Percentiles rank a stretch among this genome's conserved stretches.
Evolutionary conservation across 2,797 vertebrate species (phyloP).

Genomic region (Hybognathus amarus): DNA sequence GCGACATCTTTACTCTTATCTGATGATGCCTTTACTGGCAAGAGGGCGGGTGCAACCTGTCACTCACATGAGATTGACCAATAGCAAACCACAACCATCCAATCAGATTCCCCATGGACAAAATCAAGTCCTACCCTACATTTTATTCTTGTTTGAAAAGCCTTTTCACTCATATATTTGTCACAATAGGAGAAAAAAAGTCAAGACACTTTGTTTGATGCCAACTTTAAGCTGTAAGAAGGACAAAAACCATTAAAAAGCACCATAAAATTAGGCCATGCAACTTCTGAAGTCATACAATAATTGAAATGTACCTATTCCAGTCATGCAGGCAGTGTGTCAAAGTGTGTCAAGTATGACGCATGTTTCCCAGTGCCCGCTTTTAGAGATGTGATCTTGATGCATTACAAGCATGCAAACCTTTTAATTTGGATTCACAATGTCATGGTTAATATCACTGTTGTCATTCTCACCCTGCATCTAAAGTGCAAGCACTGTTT

Average conservation of each 20-base stretch:
- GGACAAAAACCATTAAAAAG: background rate
- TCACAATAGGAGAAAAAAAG: background rate
- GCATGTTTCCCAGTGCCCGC: background rate
- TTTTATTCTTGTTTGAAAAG: no score
- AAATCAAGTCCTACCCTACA: no score
- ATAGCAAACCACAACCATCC: no score
- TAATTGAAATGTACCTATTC: background rate
- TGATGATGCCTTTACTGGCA: no score
- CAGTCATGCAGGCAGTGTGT: background rate
- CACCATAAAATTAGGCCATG: background rate
- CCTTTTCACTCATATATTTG: background rate
- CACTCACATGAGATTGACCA: no score
- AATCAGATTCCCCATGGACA: no score
- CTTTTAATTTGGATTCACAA: conserved; percentile 14
- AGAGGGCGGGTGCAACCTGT: no score
- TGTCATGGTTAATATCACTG: conserved; percentile 37
- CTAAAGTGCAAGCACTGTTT: conserved; percentile 30
- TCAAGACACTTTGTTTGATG: background rate
- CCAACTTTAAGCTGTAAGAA: no score
- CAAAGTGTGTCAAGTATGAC: background rate
- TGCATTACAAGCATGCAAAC: background rate
- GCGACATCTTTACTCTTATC: no score
- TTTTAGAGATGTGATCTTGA: conserved; percentile 9
- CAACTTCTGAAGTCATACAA: background rate
- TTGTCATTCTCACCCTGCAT: conserved; percentile 45